Base-by-base conservation (phyloP, 2,113 vertebrate species). In the Circaetus cinerascens region DNA sequence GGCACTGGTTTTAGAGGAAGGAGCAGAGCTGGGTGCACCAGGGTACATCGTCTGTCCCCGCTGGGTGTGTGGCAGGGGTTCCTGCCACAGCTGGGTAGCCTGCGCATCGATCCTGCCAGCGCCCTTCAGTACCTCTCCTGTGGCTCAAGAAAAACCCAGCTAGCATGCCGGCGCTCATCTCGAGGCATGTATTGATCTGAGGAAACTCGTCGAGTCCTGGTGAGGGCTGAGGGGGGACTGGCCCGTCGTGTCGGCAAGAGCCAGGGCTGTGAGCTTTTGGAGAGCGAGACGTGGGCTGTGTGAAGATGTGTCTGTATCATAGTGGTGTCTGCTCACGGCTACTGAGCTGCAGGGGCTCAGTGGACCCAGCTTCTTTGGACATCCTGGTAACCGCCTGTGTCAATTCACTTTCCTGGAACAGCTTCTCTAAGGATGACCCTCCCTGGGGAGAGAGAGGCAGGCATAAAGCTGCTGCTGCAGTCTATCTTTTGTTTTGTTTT, bases 1-100 rank as follows among this genome's bases (percentile, higher is more conserved):
- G 38, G 26, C 3, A 4, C 41, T 3, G 62, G 5, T 11, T 56
- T 21, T 4, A 7, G 56, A 51, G 67, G 3, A 12, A 18, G 64
- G n/a, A 26, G 4, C 53, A 1, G 13, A 4, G 29, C 4, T 1
- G 22, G 30, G n/a, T 4, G 12, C 38, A 1, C 4, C 0, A 4
- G 69, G 55, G 30, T 7, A 0, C 11, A 0, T 2, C 1, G 2
- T 4, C 13, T 36, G 27, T 13, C 41, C 69, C 34, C 1, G 7
- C 26, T 20, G 11, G 43, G 13, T 3, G 15, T 0, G 0, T 4
- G 79, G 29, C 74, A 8, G 13, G 7, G 10, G 48, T 38, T 27
- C 55, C 6, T 9, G 45, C n/a, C 14, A 8, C 51, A 14, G 1
- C 13, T 2, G 36, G 26, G 15, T 15, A n/a, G 27, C 53, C 85